Evolutionary conservation across 2,888 invertebrate species (phyloP).

Genomic region (Luffia ferchaultella): DNA sequence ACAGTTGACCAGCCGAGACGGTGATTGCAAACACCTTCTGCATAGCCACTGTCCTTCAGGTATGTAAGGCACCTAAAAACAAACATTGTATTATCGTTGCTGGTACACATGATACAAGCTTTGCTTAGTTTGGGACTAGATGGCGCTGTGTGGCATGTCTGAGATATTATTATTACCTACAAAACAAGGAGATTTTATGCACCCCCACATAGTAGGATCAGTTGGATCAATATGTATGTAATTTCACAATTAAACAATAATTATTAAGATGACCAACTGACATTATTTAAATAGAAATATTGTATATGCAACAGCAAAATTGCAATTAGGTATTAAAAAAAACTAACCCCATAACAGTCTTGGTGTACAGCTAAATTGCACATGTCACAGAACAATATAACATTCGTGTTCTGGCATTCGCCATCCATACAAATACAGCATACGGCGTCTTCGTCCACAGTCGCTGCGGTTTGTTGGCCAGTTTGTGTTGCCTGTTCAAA

Average conservation of each 20-base stretch:
- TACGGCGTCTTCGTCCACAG: constrained; percentile 97
- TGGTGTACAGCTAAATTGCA: constrained; percentile 99
- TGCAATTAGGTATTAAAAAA: background rate
- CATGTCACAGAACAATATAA: constrained; percentile 99
- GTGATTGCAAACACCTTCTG: constrained; percentile 93
- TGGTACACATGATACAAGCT: background rate
- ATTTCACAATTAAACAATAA: no score
- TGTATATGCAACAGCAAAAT: no score
- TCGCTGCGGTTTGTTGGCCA: constrained; percentile 74
- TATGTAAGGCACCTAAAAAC: constrained; percentile 81
- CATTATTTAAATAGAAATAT: no score
- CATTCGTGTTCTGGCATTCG: constrained; percentile 98
- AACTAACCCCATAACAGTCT: constrained; percentile 92
- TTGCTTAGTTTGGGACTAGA: no score
- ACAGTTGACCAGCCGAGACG: constrained; percentile 95
- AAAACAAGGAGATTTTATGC: no score
- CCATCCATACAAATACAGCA: constrained; percentile 99
- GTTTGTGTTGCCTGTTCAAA: constrained; percentile 68
- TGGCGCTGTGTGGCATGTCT: no score
- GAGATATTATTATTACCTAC: no score
- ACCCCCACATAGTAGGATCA: no score
- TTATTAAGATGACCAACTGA: no score
- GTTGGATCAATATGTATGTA: no score
- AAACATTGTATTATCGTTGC: no score
- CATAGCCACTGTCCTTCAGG: constrained; percentile 99